These are phyloP conservation scores for Erebia aethiops DNA, from an alignment of 2,888 invertebrate genomes.

Conservation along the genomic window DNA sequence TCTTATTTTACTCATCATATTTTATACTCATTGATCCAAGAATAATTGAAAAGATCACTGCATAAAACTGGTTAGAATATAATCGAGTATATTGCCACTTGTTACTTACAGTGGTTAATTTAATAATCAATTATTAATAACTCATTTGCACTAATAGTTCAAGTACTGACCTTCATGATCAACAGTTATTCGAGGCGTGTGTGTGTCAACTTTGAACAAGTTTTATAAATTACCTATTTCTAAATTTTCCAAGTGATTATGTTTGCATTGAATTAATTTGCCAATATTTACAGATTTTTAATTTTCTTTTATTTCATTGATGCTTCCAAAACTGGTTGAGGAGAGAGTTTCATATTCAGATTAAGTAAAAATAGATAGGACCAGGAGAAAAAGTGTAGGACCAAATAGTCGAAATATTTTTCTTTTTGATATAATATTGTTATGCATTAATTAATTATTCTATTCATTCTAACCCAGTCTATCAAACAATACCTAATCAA, in stretches of 20 bases:
- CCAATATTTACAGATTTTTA: background rate
- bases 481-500: too few relatives aligned
- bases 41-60: background rate
- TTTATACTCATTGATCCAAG: background rate
- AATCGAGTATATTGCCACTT: background rate
- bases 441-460: too few relatives aligned
- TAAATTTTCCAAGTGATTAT: background rate
- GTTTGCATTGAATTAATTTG: background rate
- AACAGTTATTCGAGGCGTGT: slow-evolving; percentile 10
- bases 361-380: too few relatives aligned
- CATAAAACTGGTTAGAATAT: background rate
- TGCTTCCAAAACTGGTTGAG: background rate
- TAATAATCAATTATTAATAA: background rate
- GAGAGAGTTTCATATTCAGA: too few relatives aligned
- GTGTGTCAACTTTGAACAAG: slow-evolving; percentile 4
- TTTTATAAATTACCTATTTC: slow-evolving; percentile 7
- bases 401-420: too few relatives aligned
- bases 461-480: too few relatives aligned
- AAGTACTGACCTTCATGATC: slow-evolving; percentile 8
- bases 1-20: too few relatives aligned
- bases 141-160: background rate
- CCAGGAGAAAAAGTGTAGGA: too few relatives aligned
- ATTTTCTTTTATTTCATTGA: background rate
- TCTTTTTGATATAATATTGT: too few relatives aligned
- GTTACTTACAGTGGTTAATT: background rate